Evolutionary conservation across 2,888 invertebrate genomes (phyloP).

Genomic region (Dolichopus griseipennis): DNA sequence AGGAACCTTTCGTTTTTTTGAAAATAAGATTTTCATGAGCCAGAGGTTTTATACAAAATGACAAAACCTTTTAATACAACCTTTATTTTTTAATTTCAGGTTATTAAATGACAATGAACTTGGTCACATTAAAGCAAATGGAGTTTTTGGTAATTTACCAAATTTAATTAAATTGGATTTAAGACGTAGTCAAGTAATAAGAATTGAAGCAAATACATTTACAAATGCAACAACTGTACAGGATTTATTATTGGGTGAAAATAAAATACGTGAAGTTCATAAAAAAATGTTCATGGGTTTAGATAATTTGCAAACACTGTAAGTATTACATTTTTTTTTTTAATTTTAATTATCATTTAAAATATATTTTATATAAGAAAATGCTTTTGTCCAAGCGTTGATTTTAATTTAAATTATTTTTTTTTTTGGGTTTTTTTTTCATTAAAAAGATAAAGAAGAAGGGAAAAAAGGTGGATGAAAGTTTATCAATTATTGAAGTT

Average conservation of each 20-base stretch:
- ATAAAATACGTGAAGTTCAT: slow-evolving; percentile 76
- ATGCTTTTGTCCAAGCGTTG: no score
- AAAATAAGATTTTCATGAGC: no score
- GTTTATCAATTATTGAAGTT: no score
- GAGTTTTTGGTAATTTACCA: slow-evolving; percentile 77
- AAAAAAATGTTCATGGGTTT: slow-evolving; percentile 91
- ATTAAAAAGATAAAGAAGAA: no score
- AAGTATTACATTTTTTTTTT: slow-evolving; percentile 41
- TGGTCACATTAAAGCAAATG: slow-evolving; percentile 75
- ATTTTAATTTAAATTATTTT: no score
- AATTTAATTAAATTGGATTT: slow-evolving; percentile 85
- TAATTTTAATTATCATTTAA: not conserved
- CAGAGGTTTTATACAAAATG: no score
- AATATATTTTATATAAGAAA: no score
- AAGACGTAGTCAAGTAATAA: slow-evolving; percentile 77
- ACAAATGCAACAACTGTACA: slow-evolving; percentile 82
- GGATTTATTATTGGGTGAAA: slow-evolving; percentile 82
- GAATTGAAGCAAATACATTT: slow-evolving; percentile 89
- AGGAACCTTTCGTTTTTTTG: no score
- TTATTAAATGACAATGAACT: slow-evolving; percentile 84
- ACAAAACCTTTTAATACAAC: no score
- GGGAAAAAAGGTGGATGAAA: no score
- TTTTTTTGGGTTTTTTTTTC: no score
- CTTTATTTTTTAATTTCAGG: slow-evolving; percentile 44
- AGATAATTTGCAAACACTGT: slow-evolving; percentile 73